Evolutionary conservation across 1,140 invertebrate genomes (phyloP), one percentile per base, ranked within the genome.

Genomic region (Caenorhabditis tropicalis): DNA sequence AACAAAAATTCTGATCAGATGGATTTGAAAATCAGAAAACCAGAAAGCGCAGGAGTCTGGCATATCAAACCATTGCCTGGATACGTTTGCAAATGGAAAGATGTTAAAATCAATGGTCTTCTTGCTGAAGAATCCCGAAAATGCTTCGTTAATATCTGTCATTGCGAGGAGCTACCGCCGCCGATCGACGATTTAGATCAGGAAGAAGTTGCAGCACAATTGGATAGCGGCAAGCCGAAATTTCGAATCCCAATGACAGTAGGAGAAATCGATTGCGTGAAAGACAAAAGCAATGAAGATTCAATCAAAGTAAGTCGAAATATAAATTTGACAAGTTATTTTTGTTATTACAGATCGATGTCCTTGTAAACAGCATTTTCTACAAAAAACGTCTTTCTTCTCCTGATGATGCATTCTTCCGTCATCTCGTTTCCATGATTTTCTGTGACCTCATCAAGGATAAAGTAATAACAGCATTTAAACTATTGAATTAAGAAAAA

Each of bases 81-180:
- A n/a, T 79, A 56, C 10, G 83, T 84, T 9, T 56, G 74, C 39
- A 84, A 84, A 33, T 84, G 74, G 53, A 84, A 84, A 51, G 36
- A 81, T 36, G 79, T 84, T 21, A 39, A 74, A 43, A 46, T 74
- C 21, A 10, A 74, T 24, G 65, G 65, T 24, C 10, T 39, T 15
- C 3, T 43, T 12, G 4, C n/a, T 4, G 36, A 74, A 43, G 65
- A 74, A 24, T 74, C 6, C n/a, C 36, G 65, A 10, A 82, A 82
- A 51, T 58, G 56, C 9, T 82, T 82, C 19, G 43, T 82, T 6
- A 82, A 82, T 82, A 60, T 82, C 0, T 82, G 82, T 36, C 82
- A 82, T 36, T 82, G 82, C n/a, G 39, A 58, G 19, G 51, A 82
- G 16, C 39, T 82, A 16, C 82, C 82, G 7, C 82, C 82, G 12